A percentile compares a stretch with the other conserved stretches of the same genome.
Evolutionary conservation across 2,888 invertebrate genomes (phyloP).

Genomic region (Dicranocentrus wangi): DNA sequence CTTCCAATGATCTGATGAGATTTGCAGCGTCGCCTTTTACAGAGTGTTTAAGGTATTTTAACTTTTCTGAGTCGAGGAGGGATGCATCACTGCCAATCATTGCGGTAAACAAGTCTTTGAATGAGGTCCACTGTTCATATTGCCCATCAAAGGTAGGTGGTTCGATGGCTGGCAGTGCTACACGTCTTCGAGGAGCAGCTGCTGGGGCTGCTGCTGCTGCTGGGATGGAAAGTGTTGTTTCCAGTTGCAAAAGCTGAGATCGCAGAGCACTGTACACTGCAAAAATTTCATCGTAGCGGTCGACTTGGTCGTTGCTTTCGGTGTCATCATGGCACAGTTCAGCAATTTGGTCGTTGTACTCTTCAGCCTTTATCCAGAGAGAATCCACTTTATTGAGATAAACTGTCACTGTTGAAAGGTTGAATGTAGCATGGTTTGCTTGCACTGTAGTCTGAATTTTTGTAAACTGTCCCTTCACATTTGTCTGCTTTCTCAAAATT

Average conservation of each 20-base stretch:
- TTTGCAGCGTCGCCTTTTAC: conserved; percentile 31
- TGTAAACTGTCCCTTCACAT: no score
- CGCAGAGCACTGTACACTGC: background rate
- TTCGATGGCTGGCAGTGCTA: conserved; percentile 27
- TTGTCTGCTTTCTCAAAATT: no score
- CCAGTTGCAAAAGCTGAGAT: background rate
- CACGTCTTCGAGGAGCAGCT: background rate
- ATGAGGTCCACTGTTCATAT: conserved; percentile 34
- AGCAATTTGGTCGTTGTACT: background rate
- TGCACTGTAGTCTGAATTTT: background rate
- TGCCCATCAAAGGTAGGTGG: conserved; percentile 38
- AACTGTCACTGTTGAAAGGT: background rate
- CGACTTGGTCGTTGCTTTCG: no score
- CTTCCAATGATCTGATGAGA: conserved; percentile 20
- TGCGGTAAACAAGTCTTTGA: conserved; percentile 41
- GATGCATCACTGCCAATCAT: conserved; percentile 8
- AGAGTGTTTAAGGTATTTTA: conserved; percentile 36
- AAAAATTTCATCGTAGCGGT: background rate
- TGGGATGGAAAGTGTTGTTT: no score
- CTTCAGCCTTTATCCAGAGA: background rate
- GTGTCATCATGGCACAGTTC: background rate
- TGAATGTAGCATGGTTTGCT: background rate
- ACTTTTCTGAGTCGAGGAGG: conserved; percentile 7
- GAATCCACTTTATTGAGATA: background rate
- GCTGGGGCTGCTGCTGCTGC: background rate